Percentiles rank a stretch among this genome's conserved stretches.
These are phyloP conservation scores for Podotricha telesiphe DNA, from an alignment of 2,888 invertebrate species.

Conservation along the genomic window DNA sequence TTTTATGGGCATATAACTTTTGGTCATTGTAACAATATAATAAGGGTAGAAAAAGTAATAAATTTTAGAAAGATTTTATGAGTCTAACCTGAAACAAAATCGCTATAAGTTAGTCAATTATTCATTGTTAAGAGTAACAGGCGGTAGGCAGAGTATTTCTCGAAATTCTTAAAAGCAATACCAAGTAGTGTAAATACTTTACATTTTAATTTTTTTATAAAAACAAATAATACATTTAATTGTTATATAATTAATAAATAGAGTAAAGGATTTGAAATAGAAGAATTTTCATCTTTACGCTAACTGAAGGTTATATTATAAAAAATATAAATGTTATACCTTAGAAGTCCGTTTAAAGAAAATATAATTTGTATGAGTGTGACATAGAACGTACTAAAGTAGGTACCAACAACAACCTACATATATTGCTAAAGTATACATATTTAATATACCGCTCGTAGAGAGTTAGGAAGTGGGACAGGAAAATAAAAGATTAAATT, in stretches of 20 bases:
- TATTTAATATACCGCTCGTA: slow-evolving; percentile 15
- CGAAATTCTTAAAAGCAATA: neutral
- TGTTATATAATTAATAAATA: slow-evolving; percentile 2
- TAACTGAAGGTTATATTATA: neutral
- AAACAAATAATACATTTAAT: neutral
- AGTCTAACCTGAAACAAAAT: slow-evolving; percentile 11
- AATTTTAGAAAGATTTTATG: slow-evolving; percentile 39
- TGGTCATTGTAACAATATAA: slow-evolving; percentile 56
- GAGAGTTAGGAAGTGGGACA: slow-evolving; percentile 27
- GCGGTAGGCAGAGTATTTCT: neutral
- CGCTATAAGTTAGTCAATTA: slow-evolving; percentile 19
- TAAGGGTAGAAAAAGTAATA: slow-evolving; percentile 50
- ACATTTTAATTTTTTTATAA: neutral
- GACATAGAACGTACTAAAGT: neutral
- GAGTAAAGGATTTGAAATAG: neutral
- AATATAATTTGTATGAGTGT: neutral
- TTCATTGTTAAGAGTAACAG: neutral
- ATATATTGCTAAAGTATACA: slow-evolving; percentile 1
- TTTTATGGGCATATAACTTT: slow-evolving; percentile 67
- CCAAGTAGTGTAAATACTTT: neutral
- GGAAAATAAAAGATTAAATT: slow-evolving; percentile 30
- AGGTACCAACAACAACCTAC: neutral
- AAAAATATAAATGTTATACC: neutral
- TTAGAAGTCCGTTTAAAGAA: neutral
- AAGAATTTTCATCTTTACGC: neutral